Evolutionary conservation across 2,888 invertebrate genomes (phyloP).

Genomic region (Nemurella pictetii): DNA sequence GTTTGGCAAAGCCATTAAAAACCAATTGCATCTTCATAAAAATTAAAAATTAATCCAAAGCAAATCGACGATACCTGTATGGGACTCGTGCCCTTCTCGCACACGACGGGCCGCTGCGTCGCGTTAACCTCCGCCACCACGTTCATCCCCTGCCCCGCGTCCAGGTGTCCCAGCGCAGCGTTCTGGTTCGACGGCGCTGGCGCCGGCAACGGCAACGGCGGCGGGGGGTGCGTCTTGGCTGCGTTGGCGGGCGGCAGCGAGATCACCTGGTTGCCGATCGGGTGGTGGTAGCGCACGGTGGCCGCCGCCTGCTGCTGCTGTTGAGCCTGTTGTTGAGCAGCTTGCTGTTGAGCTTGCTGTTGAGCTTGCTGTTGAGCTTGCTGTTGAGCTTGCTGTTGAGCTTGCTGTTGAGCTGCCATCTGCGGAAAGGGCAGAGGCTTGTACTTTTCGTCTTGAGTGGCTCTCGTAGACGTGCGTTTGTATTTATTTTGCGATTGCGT

Average conservation of each 20-base stretch:
- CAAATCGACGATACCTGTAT: too few species aligned
- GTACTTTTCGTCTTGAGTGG: too few species aligned
- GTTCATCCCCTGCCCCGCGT: background rate
- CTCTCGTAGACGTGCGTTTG: too few species aligned
- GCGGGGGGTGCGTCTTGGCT: constrained; percentile 30
- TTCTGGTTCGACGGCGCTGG: background rate
- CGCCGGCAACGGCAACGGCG: background rate
- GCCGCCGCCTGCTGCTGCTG: constrained; percentile 41
- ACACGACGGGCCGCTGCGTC: constrained; percentile 23
- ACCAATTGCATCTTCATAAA: too few species aligned
- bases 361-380: constrained; percentile 36
- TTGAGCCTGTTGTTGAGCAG: constrained; percentile 29
- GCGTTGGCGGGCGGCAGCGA: constrained; percentile 38
- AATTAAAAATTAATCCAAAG: too few species aligned
- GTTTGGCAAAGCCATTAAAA: too few species aligned
- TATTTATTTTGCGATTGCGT: too few species aligned
- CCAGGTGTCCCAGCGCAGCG: too few species aligned
- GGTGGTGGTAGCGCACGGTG: constrained; percentile 53
- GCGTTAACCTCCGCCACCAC: background rate
- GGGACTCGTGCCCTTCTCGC: constrained; percentile 46
- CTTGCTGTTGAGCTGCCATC: constrained; percentile 2
- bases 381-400: background rate
- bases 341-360: constrained; percentile 8
- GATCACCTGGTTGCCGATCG: constrained; percentile 54
- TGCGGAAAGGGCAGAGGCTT: background rate